Conservation (phyloP, 92 coral and sea anemone species). For the Paragorgia papillata region DNA sequence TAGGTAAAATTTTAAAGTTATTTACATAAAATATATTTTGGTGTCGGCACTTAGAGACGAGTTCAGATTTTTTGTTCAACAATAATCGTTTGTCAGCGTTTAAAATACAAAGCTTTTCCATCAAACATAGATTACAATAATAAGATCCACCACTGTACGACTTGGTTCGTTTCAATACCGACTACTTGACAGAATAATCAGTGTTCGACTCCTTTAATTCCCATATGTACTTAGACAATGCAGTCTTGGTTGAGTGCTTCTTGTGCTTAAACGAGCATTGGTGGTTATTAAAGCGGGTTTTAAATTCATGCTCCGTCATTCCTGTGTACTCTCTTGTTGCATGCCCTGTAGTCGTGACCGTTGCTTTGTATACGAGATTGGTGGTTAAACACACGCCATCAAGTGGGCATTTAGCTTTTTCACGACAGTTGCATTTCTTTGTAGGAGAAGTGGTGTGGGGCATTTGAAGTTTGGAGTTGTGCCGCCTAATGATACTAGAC, state of each 20-base stretch:
- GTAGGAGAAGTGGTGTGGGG: background rate
- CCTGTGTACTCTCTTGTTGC: background rate
- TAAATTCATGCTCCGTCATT: background rate
- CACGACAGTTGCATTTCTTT: background rate
- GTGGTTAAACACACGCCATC: background rate
- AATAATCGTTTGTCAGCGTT: no score
- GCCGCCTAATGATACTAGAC: constrained; percentile 7
- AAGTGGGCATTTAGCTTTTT: background rate
- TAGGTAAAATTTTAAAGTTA: no score
- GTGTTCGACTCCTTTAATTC: constrained; percentile 3
- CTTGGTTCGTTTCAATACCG: no score
- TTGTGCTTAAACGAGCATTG: background rate
- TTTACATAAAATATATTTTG: no score
- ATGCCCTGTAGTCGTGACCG: background rate
- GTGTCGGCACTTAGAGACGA: no score
- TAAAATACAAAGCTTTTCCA: no score
- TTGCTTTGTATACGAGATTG: background rate
- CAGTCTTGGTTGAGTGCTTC: background rate
- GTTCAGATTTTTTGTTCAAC: no score
- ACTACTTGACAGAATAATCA: no score
- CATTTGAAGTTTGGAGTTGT: background rate
- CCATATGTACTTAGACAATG: constrained; percentile 14
- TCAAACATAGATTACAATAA: no score
- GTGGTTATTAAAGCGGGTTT: constrained; percentile 7
- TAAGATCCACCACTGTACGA: no score